Conservation (phyloP, 2,113 vertebrate species). For the Nyctibius bracteatus region DNA sequence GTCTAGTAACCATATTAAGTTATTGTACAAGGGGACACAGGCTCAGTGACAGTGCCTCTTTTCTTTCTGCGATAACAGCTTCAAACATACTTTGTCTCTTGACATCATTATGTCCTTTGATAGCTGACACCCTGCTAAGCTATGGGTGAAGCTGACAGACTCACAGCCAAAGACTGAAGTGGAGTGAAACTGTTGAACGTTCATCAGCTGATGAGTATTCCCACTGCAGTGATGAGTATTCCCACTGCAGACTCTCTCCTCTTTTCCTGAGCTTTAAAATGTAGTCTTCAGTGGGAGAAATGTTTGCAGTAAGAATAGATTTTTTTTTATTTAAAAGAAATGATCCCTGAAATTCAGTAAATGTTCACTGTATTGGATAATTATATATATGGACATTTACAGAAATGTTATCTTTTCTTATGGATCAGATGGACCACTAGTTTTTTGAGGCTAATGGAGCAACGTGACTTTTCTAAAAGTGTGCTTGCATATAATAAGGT, state of each 20-base stretch:
- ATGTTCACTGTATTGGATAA: background rate
- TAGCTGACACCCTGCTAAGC: background rate
- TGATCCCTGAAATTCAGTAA: background rate
- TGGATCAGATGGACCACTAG: background rate
- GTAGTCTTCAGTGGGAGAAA: background rate
- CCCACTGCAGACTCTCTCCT: background rate
- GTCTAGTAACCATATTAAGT: background rate
- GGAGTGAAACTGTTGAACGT: background rate
- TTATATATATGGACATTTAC: background rate
- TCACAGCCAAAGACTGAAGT: background rate
- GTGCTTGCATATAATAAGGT: background rate
- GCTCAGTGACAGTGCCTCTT: background rate
- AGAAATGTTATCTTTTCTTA: background rate
- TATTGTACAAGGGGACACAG: background rate
- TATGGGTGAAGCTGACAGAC: background rate
- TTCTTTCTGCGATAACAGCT: background rate
- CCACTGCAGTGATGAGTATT: background rate
- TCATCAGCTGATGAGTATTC: background rate
- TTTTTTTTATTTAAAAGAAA: background rate
- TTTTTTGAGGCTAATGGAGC: background rate
- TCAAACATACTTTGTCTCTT: background rate
- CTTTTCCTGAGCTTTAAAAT: background rate
- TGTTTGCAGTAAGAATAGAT: fast-evolving
- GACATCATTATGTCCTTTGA: background rate
- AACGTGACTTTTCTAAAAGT: background rate